Evolutionary conservation across 2,113 vertebrate species (phyloP).

Genomic region (zebrafish (Danio rerio)): GRCz12tu NC_133198.1:2158501-2159000

Average conservation of each 20-base stretch:
- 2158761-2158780: conserved; percentile 9
- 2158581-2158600: too few relatives aligned
- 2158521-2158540: too few relatives aligned
- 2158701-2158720: conserved; percentile 5
- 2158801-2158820: conserved; percentile 7
- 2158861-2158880: neutral
- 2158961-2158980: conserved; percentile 2
- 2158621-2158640: neutral
- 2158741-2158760: conserved; percentile 16
- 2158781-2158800: conserved; percentile 11
- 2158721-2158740: neutral
- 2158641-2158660: conserved; percentile 13
- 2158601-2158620: too few relatives aligned
- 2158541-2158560: too few relatives aligned
- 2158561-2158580: too few relatives aligned
- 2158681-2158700: conserved; percentile 14
- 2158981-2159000: neutral
- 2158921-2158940: conserved; percentile 38
- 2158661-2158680: neutral
- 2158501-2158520: too few relatives aligned
- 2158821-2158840: conserved; percentile 22
- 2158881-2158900: neutral
- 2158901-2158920: conserved; percentile 25
- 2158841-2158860: neutral
- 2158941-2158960: conserved; percentile 6